Conservation (phyloP, 2,888 invertebrate genomes). For the Oscheius sp. region DNA sequence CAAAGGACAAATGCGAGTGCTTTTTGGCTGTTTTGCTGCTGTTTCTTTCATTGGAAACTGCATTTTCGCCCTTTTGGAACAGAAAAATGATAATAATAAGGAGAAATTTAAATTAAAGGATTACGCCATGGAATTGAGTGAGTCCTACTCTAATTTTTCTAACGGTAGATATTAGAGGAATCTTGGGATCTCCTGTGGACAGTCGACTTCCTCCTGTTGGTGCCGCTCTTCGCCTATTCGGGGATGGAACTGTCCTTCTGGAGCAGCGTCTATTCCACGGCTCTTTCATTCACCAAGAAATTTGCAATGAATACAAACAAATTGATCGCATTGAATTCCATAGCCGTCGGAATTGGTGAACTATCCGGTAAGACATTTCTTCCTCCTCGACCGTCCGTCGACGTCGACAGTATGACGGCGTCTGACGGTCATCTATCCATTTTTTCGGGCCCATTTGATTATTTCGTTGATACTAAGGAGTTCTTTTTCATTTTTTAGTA, state of each 20-base stretch:
- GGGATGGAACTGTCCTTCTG: slow-evolving; percentile 45
- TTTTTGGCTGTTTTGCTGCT: slow-evolving; percentile 29
- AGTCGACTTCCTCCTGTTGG: slow-evolving; percentile 36
- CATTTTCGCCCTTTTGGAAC: slow-evolving; percentile 32
- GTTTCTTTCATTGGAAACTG: slow-evolving; percentile 27
- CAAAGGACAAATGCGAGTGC: slow-evolving; percentile 6
- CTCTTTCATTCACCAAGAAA: slow-evolving; percentile 86
- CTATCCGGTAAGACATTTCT: slow-evolving; percentile 23
- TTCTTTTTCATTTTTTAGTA: slow-evolving; percentile 4
- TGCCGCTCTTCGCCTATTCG: slow-evolving; percentile 40
- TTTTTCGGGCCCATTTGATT: too few relatives aligned
- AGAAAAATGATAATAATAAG: background rate
- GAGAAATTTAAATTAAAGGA: background rate
- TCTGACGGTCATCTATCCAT: slow-evolving; percentile 18
- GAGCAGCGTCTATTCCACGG: slow-evolving; percentile 85
- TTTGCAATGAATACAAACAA: slow-evolving; percentile 75
- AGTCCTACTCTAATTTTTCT: background rate
- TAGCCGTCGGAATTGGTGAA: slow-evolving; percentile 92
- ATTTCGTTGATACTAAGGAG: too few relatives aligned
- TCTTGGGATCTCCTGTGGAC: slow-evolving; percentile 35
- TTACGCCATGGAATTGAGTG: slow-evolving; percentile 31
- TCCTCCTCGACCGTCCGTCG: background rate
- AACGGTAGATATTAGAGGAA: slow-evolving; percentile 8
- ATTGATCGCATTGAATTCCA: slow-evolving; percentile 89
- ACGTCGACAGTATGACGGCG: too few relatives aligned